These are phyloP conservation scores for Rhineura floridana DNA, from an alignment of 2,113 vertebrate genomes.

Conservation along the genomic window DNA sequence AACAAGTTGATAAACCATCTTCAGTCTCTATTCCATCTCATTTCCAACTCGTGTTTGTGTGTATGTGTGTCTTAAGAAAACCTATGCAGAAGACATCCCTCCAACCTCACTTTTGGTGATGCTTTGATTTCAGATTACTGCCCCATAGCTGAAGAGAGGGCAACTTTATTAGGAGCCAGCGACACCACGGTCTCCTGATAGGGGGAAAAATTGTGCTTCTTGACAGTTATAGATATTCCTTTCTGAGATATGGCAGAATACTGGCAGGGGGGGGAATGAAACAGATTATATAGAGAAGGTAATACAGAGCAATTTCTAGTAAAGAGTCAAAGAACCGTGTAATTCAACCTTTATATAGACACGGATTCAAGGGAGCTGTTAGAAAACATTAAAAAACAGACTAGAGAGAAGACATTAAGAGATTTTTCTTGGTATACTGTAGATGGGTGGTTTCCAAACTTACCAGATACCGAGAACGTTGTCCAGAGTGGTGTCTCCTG, in stretches of 20 bases:
- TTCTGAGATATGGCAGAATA: slow-evolving; percentile 34
- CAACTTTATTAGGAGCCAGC: slow-evolving; percentile 48
- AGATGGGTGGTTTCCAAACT: not conserved
- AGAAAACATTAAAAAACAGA: not conserved
- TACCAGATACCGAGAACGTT: not conserved
- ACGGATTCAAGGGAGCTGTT: slow-evolving; percentile 53
- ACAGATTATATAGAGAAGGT: slow-evolving; percentile 53
- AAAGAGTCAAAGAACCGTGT: slow-evolving; percentile 57
- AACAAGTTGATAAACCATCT: not conserved
- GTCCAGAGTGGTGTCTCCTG: not conserved
- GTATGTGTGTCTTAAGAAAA: not conserved
- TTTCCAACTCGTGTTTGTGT: not conserved
- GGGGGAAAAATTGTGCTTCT: slow-evolving; percentile 22
- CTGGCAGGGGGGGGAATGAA: slow-evolving; percentile 52
- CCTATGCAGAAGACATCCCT: not conserved
- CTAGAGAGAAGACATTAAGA: not conserved
- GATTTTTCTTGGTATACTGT: not conserved
- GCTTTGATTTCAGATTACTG: slow-evolving; percentile 55
- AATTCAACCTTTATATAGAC: slow-evolving; percentile 62
- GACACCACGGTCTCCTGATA: slow-evolving; percentile 39
- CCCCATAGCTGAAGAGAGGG: slow-evolving; percentile 53
- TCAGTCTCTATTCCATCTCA: not conserved
- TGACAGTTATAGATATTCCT: slow-evolving; percentile 52
- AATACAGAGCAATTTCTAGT: slow-evolving; percentile 61
- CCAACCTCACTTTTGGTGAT: slow-evolving; percentile 45